Percentiles rank a stretch among this genome's conserved stretches.
phyloP scores from a whole-genome alignment of 2,113 vertebrate species.

The Electrona antarctica region DNA sequence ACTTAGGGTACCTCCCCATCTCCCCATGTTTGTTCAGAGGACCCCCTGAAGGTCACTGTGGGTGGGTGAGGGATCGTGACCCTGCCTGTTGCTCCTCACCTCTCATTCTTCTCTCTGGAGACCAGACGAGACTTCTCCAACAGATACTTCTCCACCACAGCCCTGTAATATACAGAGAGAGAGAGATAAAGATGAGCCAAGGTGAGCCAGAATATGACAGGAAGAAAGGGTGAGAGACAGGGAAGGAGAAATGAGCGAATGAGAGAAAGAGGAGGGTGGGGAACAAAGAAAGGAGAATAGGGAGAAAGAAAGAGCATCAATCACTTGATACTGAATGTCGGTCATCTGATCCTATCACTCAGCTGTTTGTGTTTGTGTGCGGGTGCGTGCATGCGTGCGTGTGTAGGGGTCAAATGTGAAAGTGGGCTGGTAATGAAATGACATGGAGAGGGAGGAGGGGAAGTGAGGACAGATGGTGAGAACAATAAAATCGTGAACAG shows the following conservation, averaged over 20 bases:
- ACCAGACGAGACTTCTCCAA: slow-evolving; percentile 98
- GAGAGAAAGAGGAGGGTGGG: slow-evolving; percentile 6
- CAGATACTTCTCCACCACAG: slow-evolving; percentile 97
- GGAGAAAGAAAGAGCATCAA: slow-evolving; percentile 40
- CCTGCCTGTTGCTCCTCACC: slow-evolving; percentile 71
- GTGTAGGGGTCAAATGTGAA: slow-evolving; percentile 42
- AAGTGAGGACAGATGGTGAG: slow-evolving; percentile 52
- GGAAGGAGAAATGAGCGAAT: neutral
- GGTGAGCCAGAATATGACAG: neutral
- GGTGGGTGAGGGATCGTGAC: slow-evolving; percentile 37
- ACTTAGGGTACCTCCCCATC: neutral
- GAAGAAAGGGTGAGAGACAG: too few species aligned
- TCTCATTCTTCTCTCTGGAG: slow-evolving; percentile 96
- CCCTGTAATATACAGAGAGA: slow-evolving; percentile 72
- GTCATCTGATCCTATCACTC: slow-evolving; percentile 17
- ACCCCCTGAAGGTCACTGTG: slow-evolving; percentile 22
- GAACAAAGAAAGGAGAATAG: neutral
- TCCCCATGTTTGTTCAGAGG: slow-evolving; percentile 41
- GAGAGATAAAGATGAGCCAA: slow-evolving; percentile 1
- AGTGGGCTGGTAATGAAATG: slow-evolving; percentile 37
- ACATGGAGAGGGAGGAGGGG: slow-evolving; percentile 25
- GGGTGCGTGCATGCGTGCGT: slow-evolving; percentile 7
- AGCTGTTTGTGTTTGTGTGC: slow-evolving; percentile 8
- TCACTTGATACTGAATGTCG: slow-evolving; percentile 43
- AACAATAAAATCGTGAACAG: slow-evolving; percentile 56